These are phyloP conservation scores for Selenia dentaria DNA, from an alignment of 2,888 invertebrate genomes.

Conservation along the genomic window DNA sequence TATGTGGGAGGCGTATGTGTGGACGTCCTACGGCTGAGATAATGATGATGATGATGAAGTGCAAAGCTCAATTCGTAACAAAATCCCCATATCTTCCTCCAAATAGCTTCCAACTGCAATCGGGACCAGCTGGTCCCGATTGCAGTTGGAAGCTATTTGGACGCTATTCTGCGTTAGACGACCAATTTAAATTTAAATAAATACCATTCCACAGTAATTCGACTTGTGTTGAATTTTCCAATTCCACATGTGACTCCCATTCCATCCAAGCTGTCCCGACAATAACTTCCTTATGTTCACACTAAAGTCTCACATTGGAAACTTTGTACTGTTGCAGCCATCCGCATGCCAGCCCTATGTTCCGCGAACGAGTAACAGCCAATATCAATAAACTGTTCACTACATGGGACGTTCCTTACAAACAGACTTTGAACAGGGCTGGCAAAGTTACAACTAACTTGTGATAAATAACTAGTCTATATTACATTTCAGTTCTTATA, in stretches of 20 bases:
- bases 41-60: too few relatives aligned
- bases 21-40: too few relatives aligned
- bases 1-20: too few relatives aligned
- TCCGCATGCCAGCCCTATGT: not conserved
- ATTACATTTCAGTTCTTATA: too few relatives aligned
- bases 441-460: too few relatives aligned
- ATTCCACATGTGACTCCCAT: not conserved
- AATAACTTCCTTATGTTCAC: constrained; percentile 1
- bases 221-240: too few relatives aligned
- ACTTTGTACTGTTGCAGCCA: not conserved
- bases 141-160: too few relatives aligned
- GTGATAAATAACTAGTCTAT: too few relatives aligned
- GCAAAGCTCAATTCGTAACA: too few relatives aligned
- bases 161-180: not conserved
- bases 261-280: not conserved
- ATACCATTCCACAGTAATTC: too few relatives aligned
- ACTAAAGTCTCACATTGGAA: not conserved
- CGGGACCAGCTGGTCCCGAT: too few relatives aligned
- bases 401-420: constrained; percentile 7
- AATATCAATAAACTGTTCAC: constrained; percentile 20
- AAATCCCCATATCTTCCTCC: not conserved
- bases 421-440: constrained; percentile 6
- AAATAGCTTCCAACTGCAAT: constrained; percentile 3
- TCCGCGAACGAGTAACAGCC: constrained; percentile 13
- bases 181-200: not conserved